Conservation (phyloP, 2,113 vertebrate species). For the Taxidea taxus region DNA sequence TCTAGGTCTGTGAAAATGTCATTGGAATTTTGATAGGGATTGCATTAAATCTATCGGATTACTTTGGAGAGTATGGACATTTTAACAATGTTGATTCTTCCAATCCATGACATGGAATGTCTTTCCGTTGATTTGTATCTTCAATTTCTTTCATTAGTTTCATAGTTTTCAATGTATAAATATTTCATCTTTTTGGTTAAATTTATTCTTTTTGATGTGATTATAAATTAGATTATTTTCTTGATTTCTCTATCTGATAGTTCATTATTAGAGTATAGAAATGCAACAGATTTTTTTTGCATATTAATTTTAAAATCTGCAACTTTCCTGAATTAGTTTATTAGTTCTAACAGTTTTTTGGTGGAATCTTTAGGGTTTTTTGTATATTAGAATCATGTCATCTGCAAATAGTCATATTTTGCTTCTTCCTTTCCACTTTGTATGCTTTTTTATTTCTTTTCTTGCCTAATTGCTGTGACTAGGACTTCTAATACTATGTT, state of each 20-base stretch:
- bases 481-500: background rate
- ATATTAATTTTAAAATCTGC: background rate
- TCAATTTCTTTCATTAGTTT: background rate
- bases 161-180: background rate
- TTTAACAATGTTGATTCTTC: background rate
- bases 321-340: background rate
- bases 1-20: background rate
- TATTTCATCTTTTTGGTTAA: background rate
- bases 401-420: background rate
- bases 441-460: background rate
- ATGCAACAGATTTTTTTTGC: background rate
- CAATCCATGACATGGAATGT: background rate
- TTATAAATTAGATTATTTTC: background rate
- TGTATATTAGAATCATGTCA: background rate
- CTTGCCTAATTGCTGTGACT: background rate
- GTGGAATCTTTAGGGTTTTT: background rate
- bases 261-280: background rate
- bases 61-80: background rate
- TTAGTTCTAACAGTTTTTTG: background rate
- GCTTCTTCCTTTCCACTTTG: background rate
- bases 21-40: background rate
- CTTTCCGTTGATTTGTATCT: background rate
- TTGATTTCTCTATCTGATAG: background rate
- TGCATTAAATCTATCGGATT: background rate
- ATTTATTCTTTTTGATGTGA: background rate